Base-by-base conservation (phyloP, 2,888 invertebrate genomes). In the Linyphia triangularis region DNA sequence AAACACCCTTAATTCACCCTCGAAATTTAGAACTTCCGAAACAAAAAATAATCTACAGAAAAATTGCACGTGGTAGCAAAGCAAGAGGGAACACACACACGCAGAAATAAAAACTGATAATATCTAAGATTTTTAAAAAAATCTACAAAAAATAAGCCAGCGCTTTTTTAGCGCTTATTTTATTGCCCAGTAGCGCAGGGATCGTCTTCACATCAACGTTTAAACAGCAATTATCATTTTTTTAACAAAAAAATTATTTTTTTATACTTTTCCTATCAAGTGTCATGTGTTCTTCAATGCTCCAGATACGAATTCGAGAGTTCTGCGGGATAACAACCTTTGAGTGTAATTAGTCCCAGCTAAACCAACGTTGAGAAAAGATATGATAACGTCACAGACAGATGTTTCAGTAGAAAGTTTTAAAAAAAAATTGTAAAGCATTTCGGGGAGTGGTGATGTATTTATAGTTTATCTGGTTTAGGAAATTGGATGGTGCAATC, bases 191-290 rank as follows among this genome's bases (percentile, higher is more conserved):
- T 72, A 72, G 72, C 72, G 26, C 63, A 57, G 37, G 40, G 40
- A 77, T 77, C 77, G 63, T 77, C 77, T 63, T 51, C 77, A 26
- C 78, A 78, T 67, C 78, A 78, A 43, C 67, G 65, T 67, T 67
- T 65, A 78, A 67, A 63, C 26, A 43, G 65, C 67, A 65, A 67
- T 78, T 78, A 67, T 78, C 67, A 28, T 78, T 78, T 57, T 59
- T 78, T 73, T 73, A 16, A n/a, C 4, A 33, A 33, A 33, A 33
- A 4, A 7, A 10, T 7, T 19, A 10, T 22, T 63, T 63, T 63
- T 70, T n/a, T 43, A 40, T 16, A 24, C 70, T 70, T 13, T 33
- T 19, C 57, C 6, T n/a, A 72, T 37, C 59, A 59, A 59, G 73
- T 73, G 51, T 33, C 57, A 28, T 73, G 73, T 70, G 37, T 69